A percentile compares a stretch with the other conserved stretches of the same genome.
Conservation (phyloP, 2,113 vertebrate genomes). For the Anthoscopus minutus region DNA sequence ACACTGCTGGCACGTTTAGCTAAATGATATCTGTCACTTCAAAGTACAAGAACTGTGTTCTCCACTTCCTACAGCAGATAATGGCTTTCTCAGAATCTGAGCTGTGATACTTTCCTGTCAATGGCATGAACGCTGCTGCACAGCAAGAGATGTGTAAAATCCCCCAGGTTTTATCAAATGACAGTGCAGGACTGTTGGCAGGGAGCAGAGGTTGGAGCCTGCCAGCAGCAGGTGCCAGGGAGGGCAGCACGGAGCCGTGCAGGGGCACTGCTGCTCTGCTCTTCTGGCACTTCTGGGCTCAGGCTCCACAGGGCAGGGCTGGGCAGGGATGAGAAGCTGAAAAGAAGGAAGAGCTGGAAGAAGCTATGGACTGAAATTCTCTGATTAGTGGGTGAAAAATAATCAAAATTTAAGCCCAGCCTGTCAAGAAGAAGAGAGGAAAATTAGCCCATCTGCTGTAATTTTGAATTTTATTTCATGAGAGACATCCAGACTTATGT, state of each 20-base stretch:
- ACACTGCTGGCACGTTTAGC: neutral
- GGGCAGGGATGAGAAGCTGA: neutral
- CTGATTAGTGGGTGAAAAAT: neutral
- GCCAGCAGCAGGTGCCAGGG: neutral
- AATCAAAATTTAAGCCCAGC: neutral
- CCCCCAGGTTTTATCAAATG: neutral
- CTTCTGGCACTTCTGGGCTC: neutral
- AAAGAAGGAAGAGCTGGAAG: neutral
- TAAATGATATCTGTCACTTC: neutral
- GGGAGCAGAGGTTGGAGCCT: neutral
- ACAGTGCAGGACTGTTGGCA: neutral
- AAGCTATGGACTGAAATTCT: neutral
- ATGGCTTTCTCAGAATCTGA: neutral
- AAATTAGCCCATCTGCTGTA: neutral
- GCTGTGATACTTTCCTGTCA: neutral
- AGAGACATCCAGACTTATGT: neutral
- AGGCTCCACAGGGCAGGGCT: neutral
- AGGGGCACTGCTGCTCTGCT: no score
- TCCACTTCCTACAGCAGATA: rapidly evolving
- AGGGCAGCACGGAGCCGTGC: rapidly evolving
- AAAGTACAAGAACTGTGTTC: neutral
- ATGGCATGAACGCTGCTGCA: neutral
- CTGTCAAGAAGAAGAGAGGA: neutral
- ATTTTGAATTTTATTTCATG: neutral
- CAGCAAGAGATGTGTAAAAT: neutral